Conservation (phyloP, 2,888 invertebrate species). For the Shargacucullia verbasci region DNA sequence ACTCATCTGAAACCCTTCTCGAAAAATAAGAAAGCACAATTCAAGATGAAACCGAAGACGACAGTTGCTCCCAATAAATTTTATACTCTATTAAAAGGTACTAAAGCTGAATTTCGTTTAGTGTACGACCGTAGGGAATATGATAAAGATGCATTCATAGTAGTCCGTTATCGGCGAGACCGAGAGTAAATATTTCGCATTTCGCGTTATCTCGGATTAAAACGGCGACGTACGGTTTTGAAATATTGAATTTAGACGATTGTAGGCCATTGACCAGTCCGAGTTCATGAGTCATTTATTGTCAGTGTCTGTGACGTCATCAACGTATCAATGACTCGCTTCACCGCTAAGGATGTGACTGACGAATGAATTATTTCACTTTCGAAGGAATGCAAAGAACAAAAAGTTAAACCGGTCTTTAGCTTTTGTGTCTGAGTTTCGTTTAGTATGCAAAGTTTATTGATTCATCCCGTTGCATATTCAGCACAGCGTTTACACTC, state of each 20-base stretch:
- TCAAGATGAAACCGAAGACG: conserved; percentile 87
- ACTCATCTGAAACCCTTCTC: conserved; percentile 61
- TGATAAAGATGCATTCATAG: conserved; percentile 86
- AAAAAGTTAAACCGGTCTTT: conserved; percentile 28
- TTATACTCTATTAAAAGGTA: conserved; percentile 62
- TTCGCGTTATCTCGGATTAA: conserved; percentile 83
- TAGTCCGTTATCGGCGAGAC: conserved; percentile 81
- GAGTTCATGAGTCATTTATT: conserved; percentile 49
- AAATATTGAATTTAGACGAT: conserved; percentile 82
- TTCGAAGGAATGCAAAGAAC: conserved; percentile 30
- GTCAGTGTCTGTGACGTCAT: conserved; percentile 8
- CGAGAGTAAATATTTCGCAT: conserved; percentile 85
- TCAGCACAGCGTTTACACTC: conserved; percentile 49
- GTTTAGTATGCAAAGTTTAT: conserved; percentile 56
- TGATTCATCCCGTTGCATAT: conserved; percentile 54
- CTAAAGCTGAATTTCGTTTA: conserved; percentile 49
- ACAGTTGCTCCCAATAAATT: conserved; percentile 61
- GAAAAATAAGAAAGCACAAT: conserved; percentile 87
- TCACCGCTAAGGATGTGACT: conserved; percentile 13
- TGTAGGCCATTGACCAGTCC: conserved; percentile 65
- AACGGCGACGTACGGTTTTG: conserved; percentile 70
- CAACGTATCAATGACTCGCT: conserved; percentile 10
- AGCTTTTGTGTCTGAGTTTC: conserved; percentile 45
- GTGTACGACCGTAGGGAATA: conserved; percentile 37
- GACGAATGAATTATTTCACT: conserved; percentile 41